Conservation (phyloP, 2,888 invertebrate species). For the Blomia tropicalis region DNA sequence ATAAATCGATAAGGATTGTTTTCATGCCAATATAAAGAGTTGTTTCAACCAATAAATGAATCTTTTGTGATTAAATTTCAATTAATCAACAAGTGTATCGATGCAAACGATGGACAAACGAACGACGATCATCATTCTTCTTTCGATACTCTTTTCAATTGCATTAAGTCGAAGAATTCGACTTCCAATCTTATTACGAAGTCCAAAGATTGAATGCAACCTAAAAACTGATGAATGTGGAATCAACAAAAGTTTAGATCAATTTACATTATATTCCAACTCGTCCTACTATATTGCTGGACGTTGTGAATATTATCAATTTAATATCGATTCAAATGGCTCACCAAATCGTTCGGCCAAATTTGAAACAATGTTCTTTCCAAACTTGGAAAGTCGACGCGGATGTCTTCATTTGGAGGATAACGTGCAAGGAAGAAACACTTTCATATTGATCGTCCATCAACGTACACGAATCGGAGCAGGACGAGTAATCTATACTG, state of each 20-base stretch:
- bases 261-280: neutral
- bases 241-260: slow-evolving; percentile 1
- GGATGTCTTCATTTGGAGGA: neutral
- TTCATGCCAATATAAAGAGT: too few relatives aligned
- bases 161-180: neutral
- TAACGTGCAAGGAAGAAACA: neutral
- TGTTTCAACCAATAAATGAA: too few relatives aligned
- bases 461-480: neutral
- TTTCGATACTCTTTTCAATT: too few relatives aligned
- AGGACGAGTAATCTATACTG: neutral
- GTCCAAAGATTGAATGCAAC: neutral
- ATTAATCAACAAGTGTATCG: too few relatives aligned
- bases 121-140: too few relatives aligned
- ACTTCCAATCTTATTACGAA: slow-evolving; percentile 4
- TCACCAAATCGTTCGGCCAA: neutral
- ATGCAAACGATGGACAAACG: too few relatives aligned
- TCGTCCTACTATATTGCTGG: neutral
- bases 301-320: neutral
- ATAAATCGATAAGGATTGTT: too few relatives aligned
- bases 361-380: neutral
- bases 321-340: neutral
- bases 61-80: too few relatives aligned
- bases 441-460: neutral
- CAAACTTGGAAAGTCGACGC: neutral
- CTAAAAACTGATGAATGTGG: neutral